Conservation (phyloP, 30 jellyfish, hydroid and myxozoan species). For the Sanderia malayensis region DNA sequence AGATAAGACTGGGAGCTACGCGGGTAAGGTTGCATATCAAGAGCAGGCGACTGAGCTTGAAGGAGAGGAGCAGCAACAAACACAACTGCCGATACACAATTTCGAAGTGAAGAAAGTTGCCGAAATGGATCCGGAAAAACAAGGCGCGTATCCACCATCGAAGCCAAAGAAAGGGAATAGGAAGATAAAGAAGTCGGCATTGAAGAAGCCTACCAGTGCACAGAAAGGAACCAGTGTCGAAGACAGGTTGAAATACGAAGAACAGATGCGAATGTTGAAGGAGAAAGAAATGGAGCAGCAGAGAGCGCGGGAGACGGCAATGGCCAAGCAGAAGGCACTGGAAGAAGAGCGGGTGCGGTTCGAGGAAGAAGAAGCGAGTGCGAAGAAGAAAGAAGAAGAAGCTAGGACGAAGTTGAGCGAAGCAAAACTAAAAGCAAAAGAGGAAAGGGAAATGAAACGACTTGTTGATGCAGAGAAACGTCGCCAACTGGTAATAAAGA, state of each 20-base stretch:
- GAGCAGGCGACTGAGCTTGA: too few relatives aligned
- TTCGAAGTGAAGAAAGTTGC: constrained; percentile 39
- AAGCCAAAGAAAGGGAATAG: constrained; percentile 38
- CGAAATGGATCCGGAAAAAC: constrained; percentile 34
- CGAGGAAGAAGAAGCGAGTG: constrained; percentile 46
- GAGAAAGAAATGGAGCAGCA: constrained; percentile 62
- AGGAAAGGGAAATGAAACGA: constrained; percentile 51
- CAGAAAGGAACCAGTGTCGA: constrained; percentile 31
- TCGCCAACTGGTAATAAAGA: constrained; percentile 30
- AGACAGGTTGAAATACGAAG: constrained; percentile 36
- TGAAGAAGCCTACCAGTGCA: constrained; percentile 9
- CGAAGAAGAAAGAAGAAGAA: constrained; percentile 52
- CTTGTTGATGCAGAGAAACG: constrained; percentile 58
- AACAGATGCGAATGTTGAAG: constrained; percentile 38
- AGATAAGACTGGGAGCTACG: too few relatives aligned
- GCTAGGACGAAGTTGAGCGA: constrained; percentile 44
- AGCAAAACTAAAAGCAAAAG: constrained; percentile 46
- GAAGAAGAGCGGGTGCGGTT: constrained; percentile 50
- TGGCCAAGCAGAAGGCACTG: constrained; percentile 51
- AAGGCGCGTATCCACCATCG: constrained; percentile 60
- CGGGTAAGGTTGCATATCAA: too few relatives aligned
- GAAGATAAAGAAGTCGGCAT: constrained; percentile 3
- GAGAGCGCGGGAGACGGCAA: constrained; percentile 57
- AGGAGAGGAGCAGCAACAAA: too few relatives aligned
- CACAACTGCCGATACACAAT: constrained; percentile 14